Base-by-base conservation (phyloP, 1,140 invertebrate genomes). In the Calosoma granatense region DNA sequence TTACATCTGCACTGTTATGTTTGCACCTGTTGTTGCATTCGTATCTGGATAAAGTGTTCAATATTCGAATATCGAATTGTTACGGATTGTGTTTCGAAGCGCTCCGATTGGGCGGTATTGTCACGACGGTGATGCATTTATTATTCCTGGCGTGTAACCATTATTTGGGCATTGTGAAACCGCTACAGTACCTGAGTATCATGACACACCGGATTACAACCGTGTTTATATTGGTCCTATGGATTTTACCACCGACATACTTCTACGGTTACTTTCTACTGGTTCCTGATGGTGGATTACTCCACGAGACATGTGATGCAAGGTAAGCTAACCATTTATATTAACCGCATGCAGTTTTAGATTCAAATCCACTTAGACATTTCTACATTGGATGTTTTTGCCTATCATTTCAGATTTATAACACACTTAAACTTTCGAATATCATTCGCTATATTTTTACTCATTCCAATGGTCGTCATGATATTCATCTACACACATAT, bases 111-210 rank as follows among this genome's bases (percentile, higher is more conserved):
- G 76, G 76, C 2, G 75, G 74, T 1, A 69, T 82, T 26, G 72
- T 83, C 11, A 80, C 83, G 9, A 81, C 83, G 0, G 77, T 85
- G 1, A 67, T 78, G 4, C 85, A 87, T 66, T 72, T 88, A 2
- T 63, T 85, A 12, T 78, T 79, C 1, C 72, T 88, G 22, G 82
- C 84, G 2, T 66, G 84, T 15, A 85, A 86, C 66, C 86, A 88
- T 63, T 85, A 83, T 67, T 69, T 84, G 17, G 83, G 83, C 15
- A 81, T 80, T 36, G 64, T 80, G 2, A 73, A 75, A 58, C 83
- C 83, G 0, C 72, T 85, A 1, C 82, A 84, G 56, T 83, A 84
- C 63, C 73, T 77, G 1, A 73, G 76, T 1, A 78, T 76, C 4
- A 73, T 81, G 66, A 81, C 78, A 1, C 70, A 73, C 23, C 64